Evolutionary conservation across 2,888 invertebrate genomes (phyloP).

Genomic region (Lepidocyrtinus sp.): DNA sequence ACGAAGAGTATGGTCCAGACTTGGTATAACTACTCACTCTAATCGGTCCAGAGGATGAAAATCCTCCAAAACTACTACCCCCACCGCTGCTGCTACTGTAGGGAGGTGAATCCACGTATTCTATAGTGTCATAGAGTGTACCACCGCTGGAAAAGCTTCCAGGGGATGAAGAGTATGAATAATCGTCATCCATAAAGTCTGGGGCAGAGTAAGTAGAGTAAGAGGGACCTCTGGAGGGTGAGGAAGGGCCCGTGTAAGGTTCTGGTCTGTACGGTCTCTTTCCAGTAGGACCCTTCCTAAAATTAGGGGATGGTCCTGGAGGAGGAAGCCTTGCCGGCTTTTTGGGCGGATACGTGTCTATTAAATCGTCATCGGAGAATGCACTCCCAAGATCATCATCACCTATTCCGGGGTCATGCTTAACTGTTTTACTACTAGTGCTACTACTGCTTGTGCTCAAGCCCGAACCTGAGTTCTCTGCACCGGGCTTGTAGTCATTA

Average conservation of each 20-base stretch:
- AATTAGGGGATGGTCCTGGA: not conserved
- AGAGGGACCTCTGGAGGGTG: too few relatives aligned
- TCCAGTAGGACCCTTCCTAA: too few relatives aligned
- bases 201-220: too few relatives aligned
- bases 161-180: slow-evolving; percentile 20
- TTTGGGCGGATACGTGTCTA: too few relatives aligned
- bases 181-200: slow-evolving; percentile 33
- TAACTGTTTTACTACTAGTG: too few relatives aligned
- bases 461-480: slow-evolving; percentile 28
- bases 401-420: not conserved
- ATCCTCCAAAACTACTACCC: not conserved
- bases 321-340: not conserved
- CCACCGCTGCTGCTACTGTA: not conserved
- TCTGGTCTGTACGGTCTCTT: too few relatives aligned
- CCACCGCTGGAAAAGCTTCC: not conserved
- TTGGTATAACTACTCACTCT: slow-evolving; percentile 19
- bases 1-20: slow-evolving; percentile 14
- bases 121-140: not conserved
- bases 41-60: slow-evolving; percentile 24
- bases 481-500: slow-evolving; percentile 50
- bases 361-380: too few relatives aligned
- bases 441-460: too few relatives aligned
- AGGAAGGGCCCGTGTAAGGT: not conserved
- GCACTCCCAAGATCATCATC: too few relatives aligned
- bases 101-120: slow-evolving; percentile 16